Evolutionary conservation across 2,888 invertebrate species (phyloP), one percentile per base, ranked within the genome.

Genomic region (Caenorhabditis becei): DNA sequence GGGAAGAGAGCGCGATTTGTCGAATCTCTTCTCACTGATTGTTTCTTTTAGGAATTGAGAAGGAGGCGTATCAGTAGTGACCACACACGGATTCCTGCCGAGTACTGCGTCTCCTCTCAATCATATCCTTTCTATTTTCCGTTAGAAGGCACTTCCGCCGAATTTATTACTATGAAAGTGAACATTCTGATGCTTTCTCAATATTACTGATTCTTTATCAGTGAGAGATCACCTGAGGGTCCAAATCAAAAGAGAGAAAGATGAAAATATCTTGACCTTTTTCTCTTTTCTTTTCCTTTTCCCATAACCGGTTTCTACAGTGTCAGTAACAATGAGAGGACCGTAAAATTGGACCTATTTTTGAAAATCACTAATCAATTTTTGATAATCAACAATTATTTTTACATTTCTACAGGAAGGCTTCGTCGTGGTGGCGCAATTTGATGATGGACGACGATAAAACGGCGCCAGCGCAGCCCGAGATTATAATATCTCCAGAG

Each of bases 401-500:
- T 37, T 49, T 20, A 32, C 2, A 24, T 47, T 65, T 14, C 47
- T 81, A 32, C 80, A 83, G 83, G 71, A 79, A 66, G 74, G 77
- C 78, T 37, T 78, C 85, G 62, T 83, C 85, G 69, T 85, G 85
- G 85, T 85, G 85, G 85, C 79, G 85, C 41, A 83, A 80, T 56
- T 77, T 85, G 70, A 77, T 85, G 69, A 85, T 83, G 83, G 85
- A 83, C 61, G 83, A 85, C 67, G 80, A 83, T 18, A 77, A 78
- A 75, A 75, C 80, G 59, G 67, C 66, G 23, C 67, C 77, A 26
- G 56, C 53, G 23, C 83, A 80, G 61, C 82, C 85, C 18, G 83
- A 83, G 28, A 77, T 80, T 37, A 66, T 82, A 24, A 63, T 85
- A 20, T 79, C 85, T 44, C 80, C 85, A 1, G 83, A 83, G 26